Base-by-base conservation (phyloP, 2,113 vertebrate genomes). In the Indicator indicator region DNA sequence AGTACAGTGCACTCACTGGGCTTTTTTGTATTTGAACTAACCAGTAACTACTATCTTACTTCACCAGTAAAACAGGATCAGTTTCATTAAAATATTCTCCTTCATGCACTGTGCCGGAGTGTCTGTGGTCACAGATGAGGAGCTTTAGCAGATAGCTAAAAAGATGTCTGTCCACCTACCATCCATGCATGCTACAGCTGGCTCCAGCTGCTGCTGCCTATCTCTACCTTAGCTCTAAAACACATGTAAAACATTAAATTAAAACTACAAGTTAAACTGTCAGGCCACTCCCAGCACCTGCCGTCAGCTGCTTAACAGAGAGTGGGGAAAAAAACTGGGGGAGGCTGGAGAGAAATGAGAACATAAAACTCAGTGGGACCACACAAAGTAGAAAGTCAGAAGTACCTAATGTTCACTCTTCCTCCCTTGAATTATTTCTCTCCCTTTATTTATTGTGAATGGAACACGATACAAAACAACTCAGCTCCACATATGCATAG, bases 221-320 rank as follows among this genome's bases (percentile, higher is more conserved):
- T 58, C 75, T 88, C 72, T 88, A 75, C 32, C 74, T 77, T 21
- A 94, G 77, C 67, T 90, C 84, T 73, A 79, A 60, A 83, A 63
- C 88, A 95, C 52, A 50, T 74, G 69, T 58, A 89, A 94, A 91
- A 92, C 32, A 83, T 89, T 92, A 81, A 50, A 95, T 77, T 88
- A 86, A 83, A 95, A 77, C 87, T 91, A 46, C n/a, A 89, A 89
- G 13, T 85, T 88, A 75, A 86, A 91, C 75, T 54, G 26, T 74
- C 55, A 56, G 76, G 36, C 48, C 33, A 42, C 44, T 88, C 72
- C 65, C 52, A 93, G 90, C 20, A 77, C 76, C 42, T 10, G 8
- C 76, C 60, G 88, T 54, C 73, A 72, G 72, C 72, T 72, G 69
- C 63, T 5, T 28, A 69, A 77, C 13, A 83, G 16, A 46, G 74